phyloP scores from a whole-genome alignment of 1,140 invertebrate species.

The Drosophila repleta region DNA sequence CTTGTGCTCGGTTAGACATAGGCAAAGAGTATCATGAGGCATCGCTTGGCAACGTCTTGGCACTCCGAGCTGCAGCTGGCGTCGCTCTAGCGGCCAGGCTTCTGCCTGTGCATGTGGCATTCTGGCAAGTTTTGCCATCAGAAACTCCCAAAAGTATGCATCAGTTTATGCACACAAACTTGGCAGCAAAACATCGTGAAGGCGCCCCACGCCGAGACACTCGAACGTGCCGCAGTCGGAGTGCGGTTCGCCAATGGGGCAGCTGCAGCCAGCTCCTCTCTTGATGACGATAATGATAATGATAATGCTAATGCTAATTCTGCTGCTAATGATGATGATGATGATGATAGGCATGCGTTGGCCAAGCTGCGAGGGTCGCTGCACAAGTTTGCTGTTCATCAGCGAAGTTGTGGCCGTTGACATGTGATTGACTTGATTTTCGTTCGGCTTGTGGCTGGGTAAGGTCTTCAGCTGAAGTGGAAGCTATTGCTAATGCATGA shows the following conservation, averaged over 20 bases:
- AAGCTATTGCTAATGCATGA: too few relatives aligned
- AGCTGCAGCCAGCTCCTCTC: neutral
- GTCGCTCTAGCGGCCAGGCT: too few relatives aligned
- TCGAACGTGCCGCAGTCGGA: neutral
- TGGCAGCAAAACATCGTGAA: constrained; percentile 43
- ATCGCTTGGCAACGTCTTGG: constrained; percentile 47
- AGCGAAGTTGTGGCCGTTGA: too few relatives aligned
- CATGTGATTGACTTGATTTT: too few relatives aligned
- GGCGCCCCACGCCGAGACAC: constrained; percentile 14
- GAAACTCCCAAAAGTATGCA: constrained; percentile 72
- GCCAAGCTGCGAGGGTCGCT: too few relatives aligned
- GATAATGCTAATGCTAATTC: constrained; percentile 15
- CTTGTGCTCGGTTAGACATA: constrained; percentile 3
- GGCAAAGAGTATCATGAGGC: constrained; percentile 15
- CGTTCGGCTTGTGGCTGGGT: too few relatives aligned
- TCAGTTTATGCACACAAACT: constrained; percentile 72
- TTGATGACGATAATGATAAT: constrained; percentile 1
- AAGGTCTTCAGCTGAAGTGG: too few relatives aligned
- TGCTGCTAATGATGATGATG: constrained; percentile 11
- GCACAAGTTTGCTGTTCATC: too few relatives aligned
- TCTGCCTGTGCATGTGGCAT: constrained; percentile 43
- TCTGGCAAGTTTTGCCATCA: constrained; percentile 68
- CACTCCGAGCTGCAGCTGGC: too few relatives aligned
- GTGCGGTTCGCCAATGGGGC: constrained; percentile 6
- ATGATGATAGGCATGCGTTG: constrained; percentile 3